Conservation (phyloP, 2,888 invertebrate genomes). For the Acanthococcus lagerstroemiae region DNA sequence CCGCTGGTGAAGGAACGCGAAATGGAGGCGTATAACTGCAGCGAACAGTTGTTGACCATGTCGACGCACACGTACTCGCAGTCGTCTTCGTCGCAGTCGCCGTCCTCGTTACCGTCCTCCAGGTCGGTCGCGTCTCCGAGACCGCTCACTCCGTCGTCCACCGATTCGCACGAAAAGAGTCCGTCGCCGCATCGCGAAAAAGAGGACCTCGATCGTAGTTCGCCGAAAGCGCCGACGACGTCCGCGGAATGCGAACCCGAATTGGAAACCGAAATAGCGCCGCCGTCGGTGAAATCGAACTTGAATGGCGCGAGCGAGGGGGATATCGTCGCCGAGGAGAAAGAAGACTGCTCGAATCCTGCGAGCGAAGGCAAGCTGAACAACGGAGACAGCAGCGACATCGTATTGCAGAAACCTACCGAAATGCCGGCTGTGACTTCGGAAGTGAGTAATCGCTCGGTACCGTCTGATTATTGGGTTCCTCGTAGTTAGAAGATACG, state of each 20-base stretch:
- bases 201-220: background rate
- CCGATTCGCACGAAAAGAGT: constrained; percentile 23
- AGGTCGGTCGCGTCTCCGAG: constrained; percentile 21
- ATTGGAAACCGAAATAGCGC: background rate
- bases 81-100: constrained; percentile 27
- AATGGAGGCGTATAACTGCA: constrained; percentile 8
- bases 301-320: background rate
- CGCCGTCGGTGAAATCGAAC: background rate
- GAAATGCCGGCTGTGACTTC: too few relatives aligned
- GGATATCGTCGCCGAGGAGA: background rate
- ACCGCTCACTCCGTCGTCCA: constrained; percentile 24
- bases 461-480: background rate
- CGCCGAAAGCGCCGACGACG: background rate
- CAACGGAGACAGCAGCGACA: background rate
- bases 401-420: background rate
- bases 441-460: too few relatives aligned
- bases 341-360: too few relatives aligned
- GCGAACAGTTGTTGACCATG: constrained; percentile 4
- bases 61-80: constrained; percentile 11
- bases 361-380: background rate
- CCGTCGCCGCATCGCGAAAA: constrained; percentile 22
- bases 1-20: constrained; percentile 2
- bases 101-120: constrained; percentile 27
- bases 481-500: background rate
- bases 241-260: background rate